These are phyloP conservation scores for Agrotis exclamationis DNA, from an alignment of 2,888 invertebrate genomes.

Conservation along the genomic window DNA sequence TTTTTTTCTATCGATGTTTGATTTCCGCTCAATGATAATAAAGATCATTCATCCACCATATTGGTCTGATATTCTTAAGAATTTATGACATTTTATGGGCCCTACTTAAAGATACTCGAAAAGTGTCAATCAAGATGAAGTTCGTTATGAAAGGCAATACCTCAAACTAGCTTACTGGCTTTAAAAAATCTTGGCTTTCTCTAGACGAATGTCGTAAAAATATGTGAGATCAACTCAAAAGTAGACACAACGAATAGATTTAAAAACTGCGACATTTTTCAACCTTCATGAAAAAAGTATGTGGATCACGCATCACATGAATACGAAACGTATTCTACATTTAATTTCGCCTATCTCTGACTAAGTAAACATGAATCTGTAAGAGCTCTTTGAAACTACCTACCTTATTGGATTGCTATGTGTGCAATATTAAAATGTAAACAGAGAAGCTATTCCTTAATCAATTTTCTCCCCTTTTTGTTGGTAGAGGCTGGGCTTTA, in stretches of 20 bases:
- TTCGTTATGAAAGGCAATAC: no score
- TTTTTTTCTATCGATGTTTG: slow-evolving; percentile 6
- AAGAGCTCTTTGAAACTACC: slow-evolving; percentile 43
- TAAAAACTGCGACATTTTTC: not conserved
- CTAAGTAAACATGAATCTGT: slow-evolving; percentile 30
- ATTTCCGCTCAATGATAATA: not conserved
- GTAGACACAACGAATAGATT: not conserved
- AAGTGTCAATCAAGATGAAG: no score
- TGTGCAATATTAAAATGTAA: slow-evolving; percentile 60
- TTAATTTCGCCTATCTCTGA: slow-evolving; percentile 42
- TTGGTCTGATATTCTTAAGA: no score
- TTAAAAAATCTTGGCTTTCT: not conserved
- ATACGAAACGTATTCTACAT: slow-evolving; percentile 31
- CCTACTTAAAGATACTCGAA: not conserved
- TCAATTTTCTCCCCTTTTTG: slow-evolving; percentile 63
- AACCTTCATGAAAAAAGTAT: slow-evolving; percentile 1
- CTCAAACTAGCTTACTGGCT: not conserved
- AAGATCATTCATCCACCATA: not conserved
- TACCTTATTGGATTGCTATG: slow-evolving; percentile 49
- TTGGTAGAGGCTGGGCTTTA: slow-evolving; percentile 51
- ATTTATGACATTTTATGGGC: no score
- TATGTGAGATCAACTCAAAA: not conserved
- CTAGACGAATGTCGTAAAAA: not conserved
- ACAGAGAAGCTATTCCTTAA: slow-evolving; percentile 60
- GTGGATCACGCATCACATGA: slow-evolving; percentile 4